Base-by-base conservation (phyloP, 1,140 invertebrate genomes). In the Choristoneura fumiferana region DNA sequence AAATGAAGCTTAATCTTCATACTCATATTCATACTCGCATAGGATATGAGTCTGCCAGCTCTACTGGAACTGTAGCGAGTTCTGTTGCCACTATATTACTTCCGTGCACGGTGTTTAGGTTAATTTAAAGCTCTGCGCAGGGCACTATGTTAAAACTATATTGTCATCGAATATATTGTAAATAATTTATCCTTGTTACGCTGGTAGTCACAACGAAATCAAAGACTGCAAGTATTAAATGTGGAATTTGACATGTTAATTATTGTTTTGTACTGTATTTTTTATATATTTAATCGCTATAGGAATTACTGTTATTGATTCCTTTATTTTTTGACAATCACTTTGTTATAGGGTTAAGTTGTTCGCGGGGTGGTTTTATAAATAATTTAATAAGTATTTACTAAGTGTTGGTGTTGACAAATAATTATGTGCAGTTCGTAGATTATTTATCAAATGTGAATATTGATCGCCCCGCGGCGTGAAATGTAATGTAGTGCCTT, bases 141-240 rank as follows among this genome's bases (percentile, higher is more conserved):
- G 72, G 81, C 67, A 73, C 76, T 82, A 74, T 78, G 80, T 76
- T n/a, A 81, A 74, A 67, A 60, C 63, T 69, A 62, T 71, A 62
- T 67, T 76, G 59, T 73, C 65, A 82, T 83, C 78, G 79, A 84
- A 84, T 86, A 71, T 68, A 22, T 74, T 84, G 81, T 84, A 82
- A 75, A 83, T 84, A 86, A 71, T 68, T 71, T 60, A 60, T 53
- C 14, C 63, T 69, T 62, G 69, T 69, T 67, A 68, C 76, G 79
- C 82, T 85, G 74, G 84, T 88, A 86, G 85, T 88, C 85, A 88
- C 85, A 88, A 88, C 80, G 82, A 83, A 85, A 84, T 83, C 81
- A 86, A 88, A 88, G 85, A 88, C 85, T 86, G 85, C 82, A 74
- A 80, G 78, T 84, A 76, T 82, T 81, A 71, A 74, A 57, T 36